Evolutionary conservation across 2,888 invertebrate genomes (phyloP), one percentile per base, ranked within the genome.

Genomic region (Rhodophaea formosa): DNA sequence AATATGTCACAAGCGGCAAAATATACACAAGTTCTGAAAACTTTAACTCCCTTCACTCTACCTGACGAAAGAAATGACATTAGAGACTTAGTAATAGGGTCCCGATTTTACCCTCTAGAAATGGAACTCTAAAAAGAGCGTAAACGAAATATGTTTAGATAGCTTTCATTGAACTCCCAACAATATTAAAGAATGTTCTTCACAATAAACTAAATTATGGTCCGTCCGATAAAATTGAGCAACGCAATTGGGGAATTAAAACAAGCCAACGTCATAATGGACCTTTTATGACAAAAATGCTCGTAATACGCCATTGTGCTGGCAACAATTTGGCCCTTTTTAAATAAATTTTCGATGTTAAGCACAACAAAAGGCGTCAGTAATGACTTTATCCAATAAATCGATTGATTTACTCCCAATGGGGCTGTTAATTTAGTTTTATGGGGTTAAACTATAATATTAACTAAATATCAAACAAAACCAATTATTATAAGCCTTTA

Each of bases 311-410:
- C 54, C 16, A 54, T 54, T 54, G 54, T 54, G 44, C 15, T 57
- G 53, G 30, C 30, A 44, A 30, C 29, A 54, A 44, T 45, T 53
- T 45, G 39, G 59, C 65, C 62, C 61, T 64, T 70, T 71, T 76
- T 74, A 69, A 71, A 70, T 68, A 70, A 59, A 59, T 71, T 65
- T 62, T 62, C 61, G 53, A 59, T 61, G 61, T 61, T 59, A 66
- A 64, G 52, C 56, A 52, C 61, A 63, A 78, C 71, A 78, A 78
- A 74, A 69, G 72, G 60, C 62, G n/a, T 60, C 67, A 66, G 67
- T 79, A 79, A 78, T 77, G 79, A 76, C 75, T 79, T 72, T 69
- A 70, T 75, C 72, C 74, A 77, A 79, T 80, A 79, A 74, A 78
- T 76, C 74, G 75, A 77, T 78, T 68, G 51, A 35, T 39, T 39